Base-by-base conservation (phyloP, 2,888 invertebrate species). In the Stictocephala bisonia region DNA sequence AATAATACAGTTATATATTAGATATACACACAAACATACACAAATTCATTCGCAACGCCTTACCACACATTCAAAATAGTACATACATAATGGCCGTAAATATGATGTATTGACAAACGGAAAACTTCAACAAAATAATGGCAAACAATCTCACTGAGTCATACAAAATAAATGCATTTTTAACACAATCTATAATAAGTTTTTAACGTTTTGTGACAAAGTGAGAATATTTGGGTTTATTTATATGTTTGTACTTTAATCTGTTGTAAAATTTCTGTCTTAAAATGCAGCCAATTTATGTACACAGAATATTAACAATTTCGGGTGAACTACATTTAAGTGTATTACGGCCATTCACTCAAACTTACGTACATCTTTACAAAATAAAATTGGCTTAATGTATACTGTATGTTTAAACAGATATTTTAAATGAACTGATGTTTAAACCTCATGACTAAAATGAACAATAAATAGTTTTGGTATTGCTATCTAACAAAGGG, bases 11-110 rank as follows among this genome's bases (percentile, higher is more conserved):
- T n/a, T n/a, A 60, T 60, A 60, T 60, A 68, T 31, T 68, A 53
- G 69, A 69, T 69, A 53, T 51, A 69, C 51, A 69, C 40, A 69
- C 69, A 69, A 35, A 60, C 53, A 69, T 69, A 51, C 69, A 69
- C 24, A 35, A 29, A 69, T 53, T 69, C 53, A 35, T 53, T 18
- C 51, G 26, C 60, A 60, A 22, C 18, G n/a, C 40, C 60, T 60
- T 40, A 60, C 60, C 35, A 40, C 40, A 11, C 60, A 60, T 60
- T 60, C 60, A 60, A 60, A n/a, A 40, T 40, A 40, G 60, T 60
- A 60, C 60, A 60, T 22, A 60, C 41, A 60, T 20, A 60, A 40
- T n/a, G 56, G 18, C 56, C 3, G n/a, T n/a, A 24, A 51, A 11
- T 51, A 26, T 22, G 2, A 18, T 20, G 20, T 22, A 13, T 2